phyloP scores from a whole-genome alignment of 2,113 vertebrate species.

The Nyctibius bracteatus region DNA sequence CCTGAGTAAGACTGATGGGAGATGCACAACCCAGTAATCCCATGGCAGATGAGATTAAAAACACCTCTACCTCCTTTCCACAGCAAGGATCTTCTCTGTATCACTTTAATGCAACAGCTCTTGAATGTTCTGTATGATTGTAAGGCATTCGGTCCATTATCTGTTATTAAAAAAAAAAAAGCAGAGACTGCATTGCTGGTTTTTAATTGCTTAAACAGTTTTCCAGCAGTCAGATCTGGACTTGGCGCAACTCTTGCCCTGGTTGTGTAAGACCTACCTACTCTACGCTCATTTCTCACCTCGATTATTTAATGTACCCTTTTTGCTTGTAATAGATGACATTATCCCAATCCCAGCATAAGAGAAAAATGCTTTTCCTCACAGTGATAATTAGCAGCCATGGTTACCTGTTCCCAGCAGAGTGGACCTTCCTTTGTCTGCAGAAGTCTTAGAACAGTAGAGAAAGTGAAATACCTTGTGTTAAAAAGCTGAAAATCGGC shows the following conservation, averaged over 20 bases:
- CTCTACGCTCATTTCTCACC: background rate
- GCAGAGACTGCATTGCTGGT: background rate
- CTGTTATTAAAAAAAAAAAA: background rate
- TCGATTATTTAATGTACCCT: background rate
- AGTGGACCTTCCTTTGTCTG: background rate
- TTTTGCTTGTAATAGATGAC: background rate
- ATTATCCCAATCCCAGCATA: background rate
- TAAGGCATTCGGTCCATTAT: background rate
- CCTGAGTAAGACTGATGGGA: background rate
- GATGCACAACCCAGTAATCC: background rate
- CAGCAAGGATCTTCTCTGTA: background rate
- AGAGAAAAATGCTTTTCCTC: background rate
- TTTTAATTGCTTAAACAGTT: background rate
- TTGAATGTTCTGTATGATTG: background rate
- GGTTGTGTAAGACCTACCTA: background rate
- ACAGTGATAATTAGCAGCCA: background rate
- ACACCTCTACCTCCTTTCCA: background rate
- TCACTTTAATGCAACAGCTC: background rate
- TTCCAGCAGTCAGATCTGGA: background rate
- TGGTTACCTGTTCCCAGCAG: background rate
- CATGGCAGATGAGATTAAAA: background rate
- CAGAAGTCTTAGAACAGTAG: background rate
- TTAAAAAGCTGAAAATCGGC: background rate
- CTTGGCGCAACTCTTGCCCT: background rate
- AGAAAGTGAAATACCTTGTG: background rate